phyloP scores from a whole-genome alignment of 2,888 invertebrate genomes.

The Drosophila rubida region DNA sequence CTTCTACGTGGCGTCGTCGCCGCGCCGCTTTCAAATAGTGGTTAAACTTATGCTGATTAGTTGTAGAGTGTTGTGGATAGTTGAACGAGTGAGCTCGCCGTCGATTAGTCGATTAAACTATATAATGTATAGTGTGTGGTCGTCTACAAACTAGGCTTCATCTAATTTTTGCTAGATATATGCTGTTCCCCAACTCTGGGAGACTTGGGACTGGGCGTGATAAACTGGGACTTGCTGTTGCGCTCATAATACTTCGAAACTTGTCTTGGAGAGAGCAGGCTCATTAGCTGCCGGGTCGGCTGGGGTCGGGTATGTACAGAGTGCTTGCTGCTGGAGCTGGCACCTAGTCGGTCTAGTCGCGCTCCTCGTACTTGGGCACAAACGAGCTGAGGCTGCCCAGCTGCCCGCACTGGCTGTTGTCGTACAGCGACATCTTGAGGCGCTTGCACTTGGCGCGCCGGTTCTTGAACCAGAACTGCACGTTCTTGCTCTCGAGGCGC shows the following conservation, averaged over 20 bases:
- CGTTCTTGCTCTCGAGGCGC: conserved; percentile 98
- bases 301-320: conserved; percentile 40
- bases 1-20: conserved; percentile 24
- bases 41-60: conserved; percentile 34
- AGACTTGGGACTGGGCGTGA: conserved; percentile 30
- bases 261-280: neutral
- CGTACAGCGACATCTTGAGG: conserved; percentile 95
- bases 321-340: no score
- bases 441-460: conserved; percentile 99
- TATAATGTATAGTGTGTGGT: conserved; percentile 31
- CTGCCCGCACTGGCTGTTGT: conserved; percentile 85
- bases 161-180: conserved; percentile 55
- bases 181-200: conserved; percentile 22
- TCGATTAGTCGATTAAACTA: conserved; percentile 42
- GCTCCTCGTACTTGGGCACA: conserved; percentile 84
- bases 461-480: conserved; percentile 99
- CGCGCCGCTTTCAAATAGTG: conserved; percentile 30
- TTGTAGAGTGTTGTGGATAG: conserved; percentile 31
- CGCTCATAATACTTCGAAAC: conserved; percentile 1
- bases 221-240: conserved; percentile 21
- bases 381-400: conserved; percentile 82
- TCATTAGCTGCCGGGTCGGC: conserved; percentile 13
- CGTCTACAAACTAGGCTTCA: conserved; percentile 26
- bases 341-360: conserved; percentile 82
- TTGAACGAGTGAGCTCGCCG: neutral